Conservation (phyloP, 2,113 vertebrate species). For the Carollia perspicillata region DNA sequence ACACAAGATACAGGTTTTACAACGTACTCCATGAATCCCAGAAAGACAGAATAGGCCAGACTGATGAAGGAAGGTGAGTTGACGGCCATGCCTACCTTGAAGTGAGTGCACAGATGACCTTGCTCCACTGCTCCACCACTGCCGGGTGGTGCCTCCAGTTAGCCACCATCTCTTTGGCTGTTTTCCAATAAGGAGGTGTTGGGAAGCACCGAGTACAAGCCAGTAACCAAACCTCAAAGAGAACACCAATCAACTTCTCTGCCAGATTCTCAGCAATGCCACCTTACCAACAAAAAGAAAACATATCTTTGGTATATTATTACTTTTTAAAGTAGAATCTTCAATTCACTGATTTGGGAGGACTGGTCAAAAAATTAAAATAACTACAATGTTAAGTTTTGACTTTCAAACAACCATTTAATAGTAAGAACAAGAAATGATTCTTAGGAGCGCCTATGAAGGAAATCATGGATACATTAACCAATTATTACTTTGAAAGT, state of each 20-base stretch:
- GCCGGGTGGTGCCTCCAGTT: conserved; percentile 98
- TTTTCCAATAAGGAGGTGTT: conserved; percentile 97
- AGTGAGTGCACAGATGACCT: conserved; percentile 94
- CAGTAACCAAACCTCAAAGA: conserved; percentile 96
- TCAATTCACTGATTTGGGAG: not conserved
- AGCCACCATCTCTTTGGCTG: conserved; percentile 96
- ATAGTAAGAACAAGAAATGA: conserved; percentile 1
- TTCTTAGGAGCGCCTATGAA: not conserved
- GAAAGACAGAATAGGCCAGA: not conserved
- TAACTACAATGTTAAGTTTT: conserved; percentile 30
- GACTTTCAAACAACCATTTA: conserved; percentile 46
- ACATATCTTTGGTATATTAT: conserved; percentile 30
- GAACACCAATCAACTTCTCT: conserved; percentile 93
- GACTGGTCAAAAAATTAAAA: conserved; percentile 38
- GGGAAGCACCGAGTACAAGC: conserved; percentile 95
- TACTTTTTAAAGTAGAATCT: conserved; percentile 41
- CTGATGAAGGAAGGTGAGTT: not conserved
- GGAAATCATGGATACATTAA: conserved; percentile 12
- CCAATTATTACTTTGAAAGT: conserved; percentile 17
- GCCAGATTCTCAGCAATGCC: conserved; percentile 95
- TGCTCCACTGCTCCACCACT: conserved; percentile 98
- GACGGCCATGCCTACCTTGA: conserved; percentile 85
- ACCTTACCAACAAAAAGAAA: conserved; percentile 82
- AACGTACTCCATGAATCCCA: not conserved
- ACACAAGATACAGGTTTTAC: not conserved